Evolutionary conservation across 2,888 invertebrate genomes (phyloP), one percentile per base, ranked within the genome.

Genomic region (Eupithecia insigniata): DNA sequence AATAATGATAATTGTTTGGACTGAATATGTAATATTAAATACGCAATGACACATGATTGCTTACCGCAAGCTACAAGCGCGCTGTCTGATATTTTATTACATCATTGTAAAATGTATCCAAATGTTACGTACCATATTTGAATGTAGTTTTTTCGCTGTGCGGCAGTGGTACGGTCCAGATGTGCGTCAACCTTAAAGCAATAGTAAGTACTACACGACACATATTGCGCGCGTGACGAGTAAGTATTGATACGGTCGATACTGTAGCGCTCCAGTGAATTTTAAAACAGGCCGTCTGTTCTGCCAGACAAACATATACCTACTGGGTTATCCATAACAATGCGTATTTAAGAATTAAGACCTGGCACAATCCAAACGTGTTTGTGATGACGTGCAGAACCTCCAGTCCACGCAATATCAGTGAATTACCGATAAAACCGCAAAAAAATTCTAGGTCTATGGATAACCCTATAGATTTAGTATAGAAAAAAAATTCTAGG

Each of bases 211-310:
- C 16, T 36, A 43, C 36, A 78, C 80, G 84, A 84, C 87, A 85
- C 81, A 85, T 87, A 86, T 86, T 85, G 85, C 82, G 85, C 78
- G 85, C 86, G 87, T 87, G 87, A 84, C 83, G 77, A 79, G 84
- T 85, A 82, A 64, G 82, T 82, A 81, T 83, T 81, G 84, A 85
- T 81, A 67, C 69, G 74, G 80, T 74, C 70, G 79, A 71, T 72
- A 76, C 76, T 74, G 76, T 73, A 72, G 74, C 70, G 73, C 73
- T 75, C 74, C 73, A 73, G 72, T 76, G 79, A 79, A 79, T 79
- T 78, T 79, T 74, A 79, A 79, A 79, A 66, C 72, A 76, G 68
- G n/a, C 71, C 36, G 36, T 69, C 72, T 76, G 73, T 70, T 75
- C 74, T 74, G 43, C 70, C 75, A 69, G 70, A 67, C 70, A 73